These are phyloP conservation scores for Loxodonta africana DNA, from an alignment of 2,113 vertebrate genomes.

Conservation along the genomic window DNA sequence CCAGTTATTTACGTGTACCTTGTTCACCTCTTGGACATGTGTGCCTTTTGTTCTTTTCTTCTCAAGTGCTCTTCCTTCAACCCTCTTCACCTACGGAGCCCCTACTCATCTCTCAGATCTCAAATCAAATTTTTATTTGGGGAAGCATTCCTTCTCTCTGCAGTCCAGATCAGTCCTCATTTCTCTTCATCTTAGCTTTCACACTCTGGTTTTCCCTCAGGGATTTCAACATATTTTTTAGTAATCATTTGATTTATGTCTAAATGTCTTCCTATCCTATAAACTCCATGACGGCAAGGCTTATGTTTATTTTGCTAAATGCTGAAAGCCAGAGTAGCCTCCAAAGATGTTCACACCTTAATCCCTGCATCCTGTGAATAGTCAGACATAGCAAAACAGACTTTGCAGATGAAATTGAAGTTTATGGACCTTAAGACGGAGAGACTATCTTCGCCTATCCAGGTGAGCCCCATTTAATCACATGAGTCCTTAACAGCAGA, in stretches of 20 bases:
- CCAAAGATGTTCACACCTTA: not conserved
- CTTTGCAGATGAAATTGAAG: not conserved
- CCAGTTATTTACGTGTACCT: not conserved
- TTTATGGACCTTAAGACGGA: not conserved
- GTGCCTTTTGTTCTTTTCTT: not conserved
- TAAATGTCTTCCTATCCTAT: not conserved
- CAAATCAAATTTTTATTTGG: not conserved
- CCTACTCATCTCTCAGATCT: not conserved
- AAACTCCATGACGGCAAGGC: not conserved
- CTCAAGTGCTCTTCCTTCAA: not conserved
- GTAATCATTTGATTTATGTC: not conserved
- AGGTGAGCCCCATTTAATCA: not conserved
- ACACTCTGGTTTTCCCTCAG: not conserved
- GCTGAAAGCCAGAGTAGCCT: not conserved
- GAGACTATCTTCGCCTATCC: not conserved
- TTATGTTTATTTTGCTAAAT: constrained; percentile 30
- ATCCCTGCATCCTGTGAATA: not conserved
- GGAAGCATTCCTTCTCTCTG: not conserved
- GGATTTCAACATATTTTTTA: not conserved
- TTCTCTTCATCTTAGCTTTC: not conserved
- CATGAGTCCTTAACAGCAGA: not conserved
- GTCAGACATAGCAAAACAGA: not conserved
- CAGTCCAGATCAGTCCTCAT: not conserved
- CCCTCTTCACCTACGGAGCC: not conserved
- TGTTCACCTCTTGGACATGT: not conserved